Percentiles rank a stretch among this genome's conserved stretches.
Conservation (phyloP, 2,888 invertebrate genomes). For the Polydrusus tereticollis region DNA sequence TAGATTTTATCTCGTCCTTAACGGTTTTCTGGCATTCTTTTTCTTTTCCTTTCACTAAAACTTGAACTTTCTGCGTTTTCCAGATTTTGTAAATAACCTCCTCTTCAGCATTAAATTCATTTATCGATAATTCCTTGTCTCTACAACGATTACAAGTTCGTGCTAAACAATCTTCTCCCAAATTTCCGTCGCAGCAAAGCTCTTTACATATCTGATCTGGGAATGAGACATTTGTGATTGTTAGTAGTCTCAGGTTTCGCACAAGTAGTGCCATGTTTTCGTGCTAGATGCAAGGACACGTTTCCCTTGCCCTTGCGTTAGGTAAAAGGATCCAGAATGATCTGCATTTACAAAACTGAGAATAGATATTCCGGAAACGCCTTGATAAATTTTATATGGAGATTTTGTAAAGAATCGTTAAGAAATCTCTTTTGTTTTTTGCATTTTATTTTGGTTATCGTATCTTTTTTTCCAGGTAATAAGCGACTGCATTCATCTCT, state of each 20-base stretch:
- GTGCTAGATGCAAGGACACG: background rate
- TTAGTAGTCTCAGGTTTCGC: background rate
- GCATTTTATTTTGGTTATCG: background rate
- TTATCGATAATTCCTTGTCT: background rate
- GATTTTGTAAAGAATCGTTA: background rate
- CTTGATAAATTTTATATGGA: background rate
- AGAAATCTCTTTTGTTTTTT: slow-evolving; percentile 6
- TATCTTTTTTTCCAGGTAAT: background rate
- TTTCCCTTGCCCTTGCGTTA: background rate
- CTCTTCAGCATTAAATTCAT: background rate
- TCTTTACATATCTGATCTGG: slow-evolving; percentile 3
- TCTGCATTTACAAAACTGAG: background rate
- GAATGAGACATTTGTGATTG: background rate
- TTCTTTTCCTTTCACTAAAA: background rate
- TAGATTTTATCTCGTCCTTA: background rate
- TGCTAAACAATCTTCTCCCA: background rate
- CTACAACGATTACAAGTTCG: background rate
- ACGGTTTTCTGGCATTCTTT: background rate
- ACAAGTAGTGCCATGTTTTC: background rate
- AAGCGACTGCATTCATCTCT: background rate
- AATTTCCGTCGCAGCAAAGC: background rate
- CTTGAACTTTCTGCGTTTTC: background rate
- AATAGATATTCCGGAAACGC: background rate
- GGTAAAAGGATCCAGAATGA: background rate
- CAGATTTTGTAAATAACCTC: background rate